Percentiles rank a stretch among this genome's conserved stretches.
phyloP scores from a whole-genome alignment of 2,888 invertebrate species.

The Drosophila merina region DNA sequence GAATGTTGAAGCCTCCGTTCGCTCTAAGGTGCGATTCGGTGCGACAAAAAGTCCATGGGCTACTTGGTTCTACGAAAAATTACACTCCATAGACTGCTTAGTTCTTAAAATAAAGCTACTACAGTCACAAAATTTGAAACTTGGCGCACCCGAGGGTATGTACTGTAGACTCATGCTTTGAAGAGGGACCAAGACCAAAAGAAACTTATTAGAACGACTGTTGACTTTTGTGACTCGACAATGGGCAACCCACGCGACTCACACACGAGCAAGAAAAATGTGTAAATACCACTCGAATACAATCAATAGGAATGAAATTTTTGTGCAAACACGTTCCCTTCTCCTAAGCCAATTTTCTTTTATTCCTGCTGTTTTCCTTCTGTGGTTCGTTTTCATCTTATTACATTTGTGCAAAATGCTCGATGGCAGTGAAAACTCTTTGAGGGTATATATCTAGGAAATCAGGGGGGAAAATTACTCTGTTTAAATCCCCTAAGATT shows the following conservation, averaged over 20 bases:
- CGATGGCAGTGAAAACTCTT: conserved; percentile 50
- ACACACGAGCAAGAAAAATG: conserved; percentile 19
- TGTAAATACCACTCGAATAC: conserved; percentile 46
- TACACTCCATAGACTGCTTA: not conserved
- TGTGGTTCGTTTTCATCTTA: conserved; percentile 21
- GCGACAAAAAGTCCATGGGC: conserved; percentile 1
- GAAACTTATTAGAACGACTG: conserved; percentile 39
- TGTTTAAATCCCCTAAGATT: conserved; percentile 9
- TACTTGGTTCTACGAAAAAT: conserved; percentile 4
- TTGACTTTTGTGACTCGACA: conserved; percentile 65
- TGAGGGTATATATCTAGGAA: conserved; percentile 47
- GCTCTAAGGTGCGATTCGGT: not conserved
- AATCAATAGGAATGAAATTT: conserved; percentile 70
- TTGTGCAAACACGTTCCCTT: conserved; percentile 66
- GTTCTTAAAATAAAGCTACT: not conserved
- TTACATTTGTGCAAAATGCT: conserved; percentile 4
- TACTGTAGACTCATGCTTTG: not conserved
- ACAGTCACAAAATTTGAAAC: not conserved
- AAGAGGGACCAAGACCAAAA: conserved; percentile 3
- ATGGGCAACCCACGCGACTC: conserved; percentile 29
- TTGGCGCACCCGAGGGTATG: not conserved
- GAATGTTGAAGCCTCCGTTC: not conserved
- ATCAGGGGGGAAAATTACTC: conserved; percentile 49
- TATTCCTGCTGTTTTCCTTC: conserved; percentile 20
- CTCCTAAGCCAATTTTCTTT: conserved; percentile 48